Conservation (phyloP, 92 coral and sea anemone genomes). For the Zoanthus sociatus region DNA sequence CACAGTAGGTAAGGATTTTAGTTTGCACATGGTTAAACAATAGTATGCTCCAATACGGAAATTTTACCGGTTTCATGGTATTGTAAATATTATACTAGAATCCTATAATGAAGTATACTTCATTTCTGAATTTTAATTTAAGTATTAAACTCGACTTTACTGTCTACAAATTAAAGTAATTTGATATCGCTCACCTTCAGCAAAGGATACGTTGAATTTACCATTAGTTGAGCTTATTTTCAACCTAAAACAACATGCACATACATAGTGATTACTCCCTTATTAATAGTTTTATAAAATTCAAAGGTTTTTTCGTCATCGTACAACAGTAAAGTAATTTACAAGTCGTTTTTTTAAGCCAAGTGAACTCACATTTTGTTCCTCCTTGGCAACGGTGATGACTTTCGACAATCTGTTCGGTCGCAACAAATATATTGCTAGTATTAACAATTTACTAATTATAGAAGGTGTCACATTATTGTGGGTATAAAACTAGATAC, state of each 20-base stretch:
- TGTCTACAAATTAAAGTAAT: too few species aligned
- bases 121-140: too few species aligned
- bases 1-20: too few species aligned
- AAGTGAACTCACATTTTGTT: conserved; percentile 19
- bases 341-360: background rate
- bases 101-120: too few species aligned
- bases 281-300: too few species aligned
- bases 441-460: background rate
- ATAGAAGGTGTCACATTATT: background rate
- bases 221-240: conserved; percentile 38
- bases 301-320: background rate
- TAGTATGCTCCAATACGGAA: too few species aligned
- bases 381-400: conserved; percentile 10
- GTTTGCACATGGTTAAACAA: too few species aligned
- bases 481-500: background rate
- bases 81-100: too few species aligned
- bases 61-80: too few species aligned
- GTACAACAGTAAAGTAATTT: background rate
- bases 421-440: background rate
- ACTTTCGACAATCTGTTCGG: conserved; percentile 7
- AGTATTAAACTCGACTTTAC: too few species aligned
- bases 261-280: background rate
- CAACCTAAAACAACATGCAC: conserved; percentile 20
- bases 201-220: conserved; percentile 32
- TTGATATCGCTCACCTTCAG: conserved; percentile 22